These are phyloP conservation scores for Cremastinae sp. DNA, from an alignment of 2,888 invertebrate genomes.

Conservation along the genomic window DNA sequence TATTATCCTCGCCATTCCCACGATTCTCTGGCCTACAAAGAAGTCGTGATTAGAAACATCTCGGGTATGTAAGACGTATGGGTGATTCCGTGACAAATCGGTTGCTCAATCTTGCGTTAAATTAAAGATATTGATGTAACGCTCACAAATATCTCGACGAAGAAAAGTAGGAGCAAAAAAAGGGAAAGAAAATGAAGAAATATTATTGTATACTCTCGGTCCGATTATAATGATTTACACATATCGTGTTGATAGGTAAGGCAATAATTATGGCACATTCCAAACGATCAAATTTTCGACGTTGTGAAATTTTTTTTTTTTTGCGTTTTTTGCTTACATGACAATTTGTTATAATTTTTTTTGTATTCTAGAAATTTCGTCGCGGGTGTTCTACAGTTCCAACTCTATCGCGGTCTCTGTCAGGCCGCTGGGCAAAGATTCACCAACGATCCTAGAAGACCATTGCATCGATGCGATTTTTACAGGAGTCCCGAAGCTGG, in stretches of 20 bases:
- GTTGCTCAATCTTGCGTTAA: conserved; percentile 11
- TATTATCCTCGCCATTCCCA: background rate
- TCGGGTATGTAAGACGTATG: background rate
- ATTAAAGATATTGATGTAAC: conserved; percentile 29
- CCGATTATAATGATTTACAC: conserved; percentile 1
- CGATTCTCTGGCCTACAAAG: conserved; percentile 8
- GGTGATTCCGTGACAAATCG: conserved; percentile 23
- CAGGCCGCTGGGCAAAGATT: conserved; percentile 91
- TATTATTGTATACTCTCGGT: background rate
- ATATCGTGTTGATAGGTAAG: background rate
- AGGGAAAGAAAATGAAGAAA: conserved; percentile 15
- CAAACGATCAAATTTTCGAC: conserved; percentile 14
- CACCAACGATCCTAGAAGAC: conserved; percentile 85
- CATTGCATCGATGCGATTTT: conserved; percentile 95
- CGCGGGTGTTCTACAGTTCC: conserved; percentile 95
- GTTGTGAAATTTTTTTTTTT: conserved; percentile 36
- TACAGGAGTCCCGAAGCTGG: conserved; percentile 95
- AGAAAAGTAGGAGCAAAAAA: background rate
- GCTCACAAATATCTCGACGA: background rate
- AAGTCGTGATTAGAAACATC: conserved; percentile 14
- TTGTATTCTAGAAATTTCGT: conserved; percentile 91
- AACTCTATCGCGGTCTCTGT: conserved; percentile 93
- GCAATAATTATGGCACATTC: background rate
- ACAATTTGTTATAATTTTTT: background rate
- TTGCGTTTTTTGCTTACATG: conserved; percentile 56